A percentile compares a stretch with the other conserved stretches of the same genome.
Evolutionary conservation across 2,797 vertebrate species (phyloP).

Genomic region (Lophotriccus pileatus): DNA sequence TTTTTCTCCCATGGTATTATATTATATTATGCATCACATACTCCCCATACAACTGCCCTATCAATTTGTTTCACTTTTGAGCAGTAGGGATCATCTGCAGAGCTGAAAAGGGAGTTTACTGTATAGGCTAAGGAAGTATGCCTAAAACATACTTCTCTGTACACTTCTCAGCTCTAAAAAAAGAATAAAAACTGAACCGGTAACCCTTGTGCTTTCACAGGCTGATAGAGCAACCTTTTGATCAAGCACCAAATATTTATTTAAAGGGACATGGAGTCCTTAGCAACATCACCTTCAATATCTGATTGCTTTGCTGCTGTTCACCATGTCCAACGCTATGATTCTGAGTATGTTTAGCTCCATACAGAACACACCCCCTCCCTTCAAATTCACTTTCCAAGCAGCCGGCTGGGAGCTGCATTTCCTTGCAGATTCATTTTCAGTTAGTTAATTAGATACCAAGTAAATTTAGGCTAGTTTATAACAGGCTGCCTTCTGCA

Average conservation of each 20-base stretch:
- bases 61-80: not conserved
- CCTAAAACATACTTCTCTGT: not conserved
- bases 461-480: not conserved
- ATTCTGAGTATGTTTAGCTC: not conserved
- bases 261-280: not conserved
- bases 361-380: not conserved
- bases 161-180: not conserved
- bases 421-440: not conserved
- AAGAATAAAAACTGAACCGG: not conserved
- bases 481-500: not conserved
- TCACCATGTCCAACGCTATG: not conserved
- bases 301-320: not conserved
- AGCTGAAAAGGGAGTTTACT: not conserved
- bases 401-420: not conserved
- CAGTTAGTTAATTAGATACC: not conserved
- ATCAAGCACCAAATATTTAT: not conserved
- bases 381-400: not conserved
- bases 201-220: not conserved
- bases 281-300: not conserved
- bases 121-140: not conserved
- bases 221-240: not conserved
- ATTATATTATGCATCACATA: not conserved
- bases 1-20: accelerated
- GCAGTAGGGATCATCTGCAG: not conserved
- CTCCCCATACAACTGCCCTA: not conserved